Percentiles rank a stretch among this genome's conserved stretches.
Conservation (phyloP, 2,113 vertebrate genomes). For the Prunella himalayana region DNA sequence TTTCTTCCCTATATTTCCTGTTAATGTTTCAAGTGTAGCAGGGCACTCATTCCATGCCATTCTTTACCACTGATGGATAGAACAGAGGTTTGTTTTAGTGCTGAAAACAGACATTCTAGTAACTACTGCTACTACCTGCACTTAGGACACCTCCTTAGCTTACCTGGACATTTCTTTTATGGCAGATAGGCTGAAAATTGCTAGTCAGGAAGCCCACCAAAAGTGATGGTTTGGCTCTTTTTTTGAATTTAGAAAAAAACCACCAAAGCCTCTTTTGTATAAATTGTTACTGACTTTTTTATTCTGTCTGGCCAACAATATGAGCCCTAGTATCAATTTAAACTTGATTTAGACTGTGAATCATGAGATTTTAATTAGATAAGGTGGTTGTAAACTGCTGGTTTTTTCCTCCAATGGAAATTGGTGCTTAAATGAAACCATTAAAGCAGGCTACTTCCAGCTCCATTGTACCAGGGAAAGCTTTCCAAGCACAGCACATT, state of each 20-base stretch:
- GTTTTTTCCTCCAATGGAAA: not conserved
- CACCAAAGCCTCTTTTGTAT: not conserved
- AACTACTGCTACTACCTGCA: not conserved
- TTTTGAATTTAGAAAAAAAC: not conserved
- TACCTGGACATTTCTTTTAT: not conserved
- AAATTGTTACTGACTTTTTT: not conserved
- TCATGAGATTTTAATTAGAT: conserved; percentile 3
- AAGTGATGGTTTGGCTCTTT: not conserved
- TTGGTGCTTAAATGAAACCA: not conserved
- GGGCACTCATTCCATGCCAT: not conserved
- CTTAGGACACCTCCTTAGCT: not conserved
- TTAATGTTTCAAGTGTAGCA: not conserved
- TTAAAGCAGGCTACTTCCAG: not conserved
- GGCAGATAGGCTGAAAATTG: not conserved
- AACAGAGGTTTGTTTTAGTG: not conserved
- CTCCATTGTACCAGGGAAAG: not conserved
- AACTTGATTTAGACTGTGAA: not conserved
- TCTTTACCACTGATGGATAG: not conserved
- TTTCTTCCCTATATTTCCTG: not conserved
- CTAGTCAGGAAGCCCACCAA: not conserved
- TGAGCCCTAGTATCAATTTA: not conserved
- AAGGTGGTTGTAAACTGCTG: not conserved
- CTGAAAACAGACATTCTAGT: not conserved
- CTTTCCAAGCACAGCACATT: conserved; percentile 35
- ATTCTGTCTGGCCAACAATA: not conserved